Evolutionary conservation across 2,888 invertebrate genomes (phyloP), one percentile per base, ranked within the genome.

Genomic region (Clusia tigrina): DNA sequence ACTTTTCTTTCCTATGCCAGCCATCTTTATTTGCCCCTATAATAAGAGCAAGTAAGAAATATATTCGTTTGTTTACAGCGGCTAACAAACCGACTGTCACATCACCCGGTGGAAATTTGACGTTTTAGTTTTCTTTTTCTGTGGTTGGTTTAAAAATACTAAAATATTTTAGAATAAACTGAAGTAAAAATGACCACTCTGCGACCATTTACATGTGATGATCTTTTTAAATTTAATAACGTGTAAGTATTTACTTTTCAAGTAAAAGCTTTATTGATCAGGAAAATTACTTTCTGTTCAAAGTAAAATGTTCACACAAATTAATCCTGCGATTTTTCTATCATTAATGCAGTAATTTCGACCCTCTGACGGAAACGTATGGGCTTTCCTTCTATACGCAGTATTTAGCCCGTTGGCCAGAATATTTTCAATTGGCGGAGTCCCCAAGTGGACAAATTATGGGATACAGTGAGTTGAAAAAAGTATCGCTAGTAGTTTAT

Each of bases 381-480:
- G 96, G 95, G 1, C 85, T 96, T 60, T 91, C 94, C 6, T 99
- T 99, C 86, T 99, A 99, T 79, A 93, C 98, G 85, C 96, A 97
- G 80, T 99, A 99, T 85, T 85, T 98, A 79, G 95, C 96, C 10
- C 95, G 96, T 80, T 98, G 98, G 98, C 98, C 98, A 0, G 98
- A 99, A 85, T 98, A 96, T 84, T 98, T 98, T 83, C 95, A 96
- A 87, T 93, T 82, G 18, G 96, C 96, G 2, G 98, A 98, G 86
- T 93, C 97, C 18, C 95, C 97, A 2, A 93, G 90, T 83, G 98
- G 96, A 2, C 93, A 95, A 85, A 95, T 98, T 65, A 98, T 99
- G 96, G 99, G 98, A 69, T 99, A 99, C 81, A 98, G 98, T 98
- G 87, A 88, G 91, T 88, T 17, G 17, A 17, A 15, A 37, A 25